Conservation (phyloP, 2,797 vertebrate genomes). For the Anguilla obscura region DNA sequence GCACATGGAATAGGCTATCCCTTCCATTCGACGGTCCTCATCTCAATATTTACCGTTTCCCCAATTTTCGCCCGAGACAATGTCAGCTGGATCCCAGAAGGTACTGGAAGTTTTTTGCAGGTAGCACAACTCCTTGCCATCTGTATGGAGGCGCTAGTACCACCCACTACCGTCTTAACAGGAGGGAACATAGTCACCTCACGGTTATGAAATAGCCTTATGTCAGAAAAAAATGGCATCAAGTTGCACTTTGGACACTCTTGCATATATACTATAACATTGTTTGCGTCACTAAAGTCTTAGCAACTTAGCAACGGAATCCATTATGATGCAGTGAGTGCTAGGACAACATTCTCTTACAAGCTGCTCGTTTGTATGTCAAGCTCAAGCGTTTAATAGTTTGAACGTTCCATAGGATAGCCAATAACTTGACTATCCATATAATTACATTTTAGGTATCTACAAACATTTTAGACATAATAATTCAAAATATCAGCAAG, state of each 20-base stretch:
- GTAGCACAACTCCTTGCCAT: not conserved
- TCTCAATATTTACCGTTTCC: not conserved
- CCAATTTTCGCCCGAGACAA: not conserved
- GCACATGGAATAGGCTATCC: too few species aligned
- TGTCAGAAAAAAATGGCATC: not conserved
- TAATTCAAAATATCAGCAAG: too few species aligned
- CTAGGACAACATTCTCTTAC: too few species aligned
- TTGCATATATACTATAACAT: not conserved
- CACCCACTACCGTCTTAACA: not conserved
- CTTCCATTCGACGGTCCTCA: not conserved
- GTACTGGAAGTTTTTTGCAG: not conserved
- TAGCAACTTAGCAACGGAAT: too few species aligned
- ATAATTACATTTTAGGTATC: too few species aligned
- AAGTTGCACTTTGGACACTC: not conserved
- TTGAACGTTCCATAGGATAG: too few species aligned
- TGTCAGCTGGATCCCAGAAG: not conserved
- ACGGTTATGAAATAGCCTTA: not conserved
- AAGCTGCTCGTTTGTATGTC: too few species aligned
- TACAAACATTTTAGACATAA: too few species aligned
- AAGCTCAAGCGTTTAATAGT: too few species aligned
- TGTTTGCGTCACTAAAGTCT: too few species aligned
- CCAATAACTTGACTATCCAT: too few species aligned
- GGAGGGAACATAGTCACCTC: not conserved
- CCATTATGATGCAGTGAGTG: too few species aligned
- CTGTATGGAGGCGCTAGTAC: not conserved